These are phyloP conservation scores for Oligia strigilis DNA, from an alignment of 2,888 invertebrate species.

Conservation along the genomic window DNA sequence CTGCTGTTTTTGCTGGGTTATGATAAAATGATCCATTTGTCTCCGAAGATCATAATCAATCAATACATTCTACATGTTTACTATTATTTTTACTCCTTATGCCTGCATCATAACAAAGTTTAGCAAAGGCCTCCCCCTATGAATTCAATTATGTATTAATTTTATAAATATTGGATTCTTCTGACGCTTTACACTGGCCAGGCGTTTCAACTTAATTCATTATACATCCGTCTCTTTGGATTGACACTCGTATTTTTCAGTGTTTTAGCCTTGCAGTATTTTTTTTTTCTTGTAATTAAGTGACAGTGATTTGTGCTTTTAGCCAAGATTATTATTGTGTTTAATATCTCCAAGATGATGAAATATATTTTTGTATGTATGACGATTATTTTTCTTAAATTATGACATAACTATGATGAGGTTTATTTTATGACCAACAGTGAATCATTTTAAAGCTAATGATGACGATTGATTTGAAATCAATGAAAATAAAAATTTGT, in stretches of 20 bases:
- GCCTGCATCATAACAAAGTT: neutral
- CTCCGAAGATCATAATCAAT: neutral
- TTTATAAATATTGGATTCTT: neutral
- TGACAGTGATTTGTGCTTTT: slow-evolving; percentile 24
- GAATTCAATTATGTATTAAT: neutral
- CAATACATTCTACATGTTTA: neutral
- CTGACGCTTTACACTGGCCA: neutral
- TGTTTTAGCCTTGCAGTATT: slow-evolving; percentile 13
- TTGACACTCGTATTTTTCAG: neutral
- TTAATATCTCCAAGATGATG: neutral
- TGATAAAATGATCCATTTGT: neutral
- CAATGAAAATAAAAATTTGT: neutral
- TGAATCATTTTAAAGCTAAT: neutral
- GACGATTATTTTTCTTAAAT: neutral
- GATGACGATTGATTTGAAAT: neutral
- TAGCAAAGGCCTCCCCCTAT: neutral
- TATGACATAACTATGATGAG: neutral
- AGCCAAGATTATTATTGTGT: neutral
- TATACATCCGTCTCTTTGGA: neutral
- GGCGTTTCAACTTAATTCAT: no score
- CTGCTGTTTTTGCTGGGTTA: neutral
- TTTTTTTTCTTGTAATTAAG: neutral
- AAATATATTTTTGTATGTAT: neutral
- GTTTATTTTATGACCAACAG: neutral
- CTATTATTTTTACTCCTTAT: neutral